Conservation (phyloP, 2,888 invertebrate genomes). For the Drosophila melanocephala region DNA sequence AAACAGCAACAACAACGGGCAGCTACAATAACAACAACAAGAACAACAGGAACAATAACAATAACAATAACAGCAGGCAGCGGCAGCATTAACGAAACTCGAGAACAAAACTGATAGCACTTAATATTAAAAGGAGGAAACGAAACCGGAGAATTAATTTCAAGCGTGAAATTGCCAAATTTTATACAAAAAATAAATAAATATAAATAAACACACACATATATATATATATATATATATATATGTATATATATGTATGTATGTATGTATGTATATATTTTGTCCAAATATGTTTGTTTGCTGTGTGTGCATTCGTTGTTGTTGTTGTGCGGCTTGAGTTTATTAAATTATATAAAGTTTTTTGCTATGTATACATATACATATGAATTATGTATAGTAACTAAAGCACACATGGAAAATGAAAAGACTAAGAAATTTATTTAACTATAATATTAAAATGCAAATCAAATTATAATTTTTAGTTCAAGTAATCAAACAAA, state of each 20-base stretch:
- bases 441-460: slow-evolving; percentile 66
- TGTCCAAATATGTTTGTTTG: slow-evolving; percentile 20
- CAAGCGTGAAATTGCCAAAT: slow-evolving; percentile 65
- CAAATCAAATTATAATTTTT: slow-evolving; percentile 66
- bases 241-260: slow-evolving; percentile 9
- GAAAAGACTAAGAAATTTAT: slow-evolving; percentile 81
- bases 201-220: slow-evolving; percentile 2
- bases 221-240: not conserved
- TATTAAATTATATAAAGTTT: slow-evolving; percentile 70
- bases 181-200: slow-evolving; percentile 22
- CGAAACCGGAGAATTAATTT: slow-evolving; percentile 10
- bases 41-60: slow-evolving; percentile 2
- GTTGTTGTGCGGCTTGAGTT: slow-evolving; percentile 48
- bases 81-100: slow-evolving; percentile 38
- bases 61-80: not conserved
- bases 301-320: slow-evolving; percentile 32
- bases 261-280: slow-evolving; percentile 1
- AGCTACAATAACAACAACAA: slow-evolving; percentile 14
- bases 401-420: slow-evolving; percentile 81
- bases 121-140: slow-evolving; percentile 24
- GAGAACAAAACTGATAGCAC: slow-evolving; percentile 54
- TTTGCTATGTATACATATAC: slow-evolving; percentile 72
- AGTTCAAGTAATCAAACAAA: slow-evolving; percentile 57
- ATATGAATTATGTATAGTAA: slow-evolving; percentile 73
- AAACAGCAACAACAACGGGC: slow-evolving; percentile 35